Evolutionary conservation across 2,888 invertebrate species (phyloP).

Genomic region (Podotricha telesiphe): DNA sequence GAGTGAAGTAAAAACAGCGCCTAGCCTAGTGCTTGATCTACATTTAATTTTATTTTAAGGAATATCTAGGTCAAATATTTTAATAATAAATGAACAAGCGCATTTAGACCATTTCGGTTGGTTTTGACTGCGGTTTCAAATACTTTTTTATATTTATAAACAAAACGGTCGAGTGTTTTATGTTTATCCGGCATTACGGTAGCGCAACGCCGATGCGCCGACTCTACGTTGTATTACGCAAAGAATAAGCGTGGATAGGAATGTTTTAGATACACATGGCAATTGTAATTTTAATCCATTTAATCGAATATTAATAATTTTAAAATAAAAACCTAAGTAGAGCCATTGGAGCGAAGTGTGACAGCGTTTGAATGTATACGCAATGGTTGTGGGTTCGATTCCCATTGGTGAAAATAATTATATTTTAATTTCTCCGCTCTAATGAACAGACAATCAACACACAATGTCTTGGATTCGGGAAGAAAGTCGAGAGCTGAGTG

Average conservation of each 20-base stretch:
- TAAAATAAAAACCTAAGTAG: too few relatives aligned
- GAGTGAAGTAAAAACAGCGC: too few relatives aligned
- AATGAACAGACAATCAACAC: too few relatives aligned
- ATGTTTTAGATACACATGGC: not conserved
- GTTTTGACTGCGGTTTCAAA: conserved; percentile 7
- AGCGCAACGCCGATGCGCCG: conserved; percentile 46
- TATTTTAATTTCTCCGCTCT: too few relatives aligned
- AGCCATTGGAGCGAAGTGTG: too few relatives aligned
- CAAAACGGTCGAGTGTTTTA: conserved; percentile 32
- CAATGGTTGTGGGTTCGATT: too few relatives aligned
- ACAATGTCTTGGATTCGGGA: too few relatives aligned
- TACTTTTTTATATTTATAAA: conserved; percentile 43
- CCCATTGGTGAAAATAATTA: too few relatives aligned
- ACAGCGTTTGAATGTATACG: too few relatives aligned
- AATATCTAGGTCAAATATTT: conserved; percentile 9
- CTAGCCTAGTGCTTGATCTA: not conserved
- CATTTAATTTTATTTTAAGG: not conserved
- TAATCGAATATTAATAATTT: too few relatives aligned
- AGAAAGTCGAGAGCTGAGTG: too few relatives aligned
- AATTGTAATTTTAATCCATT: too few relatives aligned
- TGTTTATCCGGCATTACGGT: conserved; percentile 41
- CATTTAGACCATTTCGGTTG: conserved; percentile 1
- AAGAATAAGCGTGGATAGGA: conserved; percentile 39
- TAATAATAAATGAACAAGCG: conserved; percentile 1
- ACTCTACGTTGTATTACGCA: conserved; percentile 41